phyloP scores from a whole-genome alignment of 1,140 invertebrate genomes.

The Sitobion miscanthi region DNA sequence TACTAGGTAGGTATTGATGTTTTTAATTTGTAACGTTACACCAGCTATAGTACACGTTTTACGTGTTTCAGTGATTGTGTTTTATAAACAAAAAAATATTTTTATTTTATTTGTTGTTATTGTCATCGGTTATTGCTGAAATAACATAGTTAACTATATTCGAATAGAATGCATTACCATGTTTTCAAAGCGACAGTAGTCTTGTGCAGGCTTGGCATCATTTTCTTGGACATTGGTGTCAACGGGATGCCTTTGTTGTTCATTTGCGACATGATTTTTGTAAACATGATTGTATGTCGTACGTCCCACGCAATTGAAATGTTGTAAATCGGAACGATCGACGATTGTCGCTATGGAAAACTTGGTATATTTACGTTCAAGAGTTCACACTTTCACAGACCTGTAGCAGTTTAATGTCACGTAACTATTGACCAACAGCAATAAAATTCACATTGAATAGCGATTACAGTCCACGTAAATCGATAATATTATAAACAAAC shows the following conservation, averaged over 20 bases:
- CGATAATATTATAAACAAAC: background rate
- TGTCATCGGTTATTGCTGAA: background rate
- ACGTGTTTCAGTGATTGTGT: background rate
- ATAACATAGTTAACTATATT: background rate
- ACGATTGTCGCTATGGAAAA: background rate
- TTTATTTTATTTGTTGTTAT: background rate
- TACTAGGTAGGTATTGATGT: too few species aligned
- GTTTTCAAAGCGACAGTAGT: background rate
- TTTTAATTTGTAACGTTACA: background rate
- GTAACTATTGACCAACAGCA: background rate
- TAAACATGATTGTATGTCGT: background rate
- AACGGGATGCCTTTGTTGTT: background rate
- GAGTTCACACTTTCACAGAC: background rate
- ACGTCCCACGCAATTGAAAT: background rate
- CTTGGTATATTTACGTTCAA: background rate
- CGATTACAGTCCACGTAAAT: background rate
- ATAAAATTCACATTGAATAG: background rate
- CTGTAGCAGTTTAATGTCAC: background rate
- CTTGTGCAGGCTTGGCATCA: background rate
- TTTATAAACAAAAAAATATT: background rate
- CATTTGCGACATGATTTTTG: background rate
- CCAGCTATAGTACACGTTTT: background rate
- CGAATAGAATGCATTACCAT: conserved; percentile 6
- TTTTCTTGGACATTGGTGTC: conserved; percentile 11
- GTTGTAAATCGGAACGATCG: background rate